A percentile compares a stretch with the other conserved stretches of the same genome.
phyloP scores from a whole-genome alignment of 2,797 vertebrate genomes.

The Danio tinwini region DNA sequence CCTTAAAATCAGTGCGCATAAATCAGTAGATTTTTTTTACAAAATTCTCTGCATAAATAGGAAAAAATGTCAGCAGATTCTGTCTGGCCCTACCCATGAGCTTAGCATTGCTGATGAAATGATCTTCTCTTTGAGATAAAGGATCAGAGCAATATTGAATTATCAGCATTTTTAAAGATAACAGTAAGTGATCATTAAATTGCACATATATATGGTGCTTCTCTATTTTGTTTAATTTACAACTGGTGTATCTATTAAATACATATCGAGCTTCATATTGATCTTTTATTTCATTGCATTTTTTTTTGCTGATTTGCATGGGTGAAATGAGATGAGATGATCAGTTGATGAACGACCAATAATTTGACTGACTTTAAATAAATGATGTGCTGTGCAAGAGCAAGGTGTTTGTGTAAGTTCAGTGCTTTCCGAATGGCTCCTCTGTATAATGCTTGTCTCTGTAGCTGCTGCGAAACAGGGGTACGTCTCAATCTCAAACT shows the following conservation, averaged over 20 bases:
- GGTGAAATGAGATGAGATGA: not conserved
- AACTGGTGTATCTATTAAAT: not conserved
- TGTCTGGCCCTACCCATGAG: no score
- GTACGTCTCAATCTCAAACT: slow-evolving; percentile 57
- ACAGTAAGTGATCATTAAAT: not conserved
- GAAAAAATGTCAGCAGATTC: no score
- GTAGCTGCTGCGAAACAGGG: slow-evolving; percentile 34
- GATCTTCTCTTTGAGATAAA: no score
- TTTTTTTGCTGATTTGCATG: slow-evolving; percentile 19
- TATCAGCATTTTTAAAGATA: not conserved
- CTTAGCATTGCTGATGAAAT: no score
- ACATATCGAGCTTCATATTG: not conserved
- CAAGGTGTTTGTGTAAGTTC: slow-evolving; percentile 1
- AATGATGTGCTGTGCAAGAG: not conserved
- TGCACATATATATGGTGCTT: not conserved
- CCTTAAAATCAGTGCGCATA: no score
- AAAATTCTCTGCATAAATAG: no score
- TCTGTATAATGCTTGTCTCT: slow-evolving; percentile 7
- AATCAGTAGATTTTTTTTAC: no score
- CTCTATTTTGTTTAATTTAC: no score
- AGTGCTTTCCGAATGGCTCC: not conserved
- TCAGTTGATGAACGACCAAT: not conserved
- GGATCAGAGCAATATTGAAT: not conserved
- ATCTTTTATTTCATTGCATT: no score
- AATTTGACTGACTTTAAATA: slow-evolving; percentile 33